phyloP scores from a whole-genome alignment of 2,797 vertebrate species.

The Tragopan temminckii region DNA sequence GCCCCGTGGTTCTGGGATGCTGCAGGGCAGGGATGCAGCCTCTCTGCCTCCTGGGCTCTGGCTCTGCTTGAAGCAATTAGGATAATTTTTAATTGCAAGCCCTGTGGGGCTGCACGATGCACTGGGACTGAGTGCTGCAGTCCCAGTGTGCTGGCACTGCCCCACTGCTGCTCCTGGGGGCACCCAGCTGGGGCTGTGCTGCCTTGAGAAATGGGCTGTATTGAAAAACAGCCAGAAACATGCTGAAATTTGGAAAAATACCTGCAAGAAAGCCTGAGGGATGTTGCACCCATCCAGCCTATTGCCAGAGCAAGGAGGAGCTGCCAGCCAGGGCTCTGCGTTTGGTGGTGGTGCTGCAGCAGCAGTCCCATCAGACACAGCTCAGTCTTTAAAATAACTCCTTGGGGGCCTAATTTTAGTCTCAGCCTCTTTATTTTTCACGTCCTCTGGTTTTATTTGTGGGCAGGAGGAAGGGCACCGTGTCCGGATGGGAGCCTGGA shows the following conservation, averaged over 20 bases:
- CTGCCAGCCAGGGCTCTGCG: background rate
- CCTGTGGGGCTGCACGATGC: background rate
- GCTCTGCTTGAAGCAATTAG: background rate
- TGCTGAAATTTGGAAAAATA: background rate
- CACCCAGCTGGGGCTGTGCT: background rate
- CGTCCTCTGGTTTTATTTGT: background rate
- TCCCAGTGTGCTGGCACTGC: rapidly evolving
- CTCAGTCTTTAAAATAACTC: background rate
- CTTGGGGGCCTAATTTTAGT: constrained; percentile 19
- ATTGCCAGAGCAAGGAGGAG: background rate
- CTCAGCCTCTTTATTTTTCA: background rate
- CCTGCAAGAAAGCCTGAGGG: background rate
- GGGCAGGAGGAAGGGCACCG: background rate
- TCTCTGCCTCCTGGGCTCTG: background rate
- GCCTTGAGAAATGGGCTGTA: background rate
- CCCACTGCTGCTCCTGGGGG: background rate
- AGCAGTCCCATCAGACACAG: background rate
- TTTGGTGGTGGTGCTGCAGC: background rate
- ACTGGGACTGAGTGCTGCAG: background rate
- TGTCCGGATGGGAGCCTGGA: background rate
- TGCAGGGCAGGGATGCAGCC: background rate
- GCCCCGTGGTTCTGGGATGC: background rate
- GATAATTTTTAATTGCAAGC: background rate
- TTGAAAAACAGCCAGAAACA: background rate
- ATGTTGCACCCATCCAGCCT: background rate